Evolutionary conservation across 2,113 vertebrate species (phyloP).

Genomic region (Muntiacus muntjak): DNA sequence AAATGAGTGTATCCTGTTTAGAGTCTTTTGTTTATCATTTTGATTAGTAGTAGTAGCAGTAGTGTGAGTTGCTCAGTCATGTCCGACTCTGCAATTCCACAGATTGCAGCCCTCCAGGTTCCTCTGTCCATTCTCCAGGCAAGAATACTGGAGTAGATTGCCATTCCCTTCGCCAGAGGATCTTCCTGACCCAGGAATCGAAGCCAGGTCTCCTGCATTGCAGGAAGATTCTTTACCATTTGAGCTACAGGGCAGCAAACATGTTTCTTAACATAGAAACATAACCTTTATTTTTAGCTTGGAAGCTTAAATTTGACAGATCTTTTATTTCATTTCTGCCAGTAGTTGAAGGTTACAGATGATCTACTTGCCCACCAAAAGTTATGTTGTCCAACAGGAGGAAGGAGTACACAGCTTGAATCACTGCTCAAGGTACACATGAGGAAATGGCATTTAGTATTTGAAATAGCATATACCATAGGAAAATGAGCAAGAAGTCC

Average conservation of each 20-base stretch:
- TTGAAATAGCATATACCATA: background rate
- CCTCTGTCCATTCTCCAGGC: background rate
- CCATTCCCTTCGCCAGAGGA: background rate
- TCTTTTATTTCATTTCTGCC: conserved; percentile 21
- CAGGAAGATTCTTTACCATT: background rate
- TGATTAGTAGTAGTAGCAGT: background rate
- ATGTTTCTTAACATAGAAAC: background rate
- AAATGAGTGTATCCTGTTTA: conserved; percentile 76
- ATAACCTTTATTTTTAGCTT: background rate
- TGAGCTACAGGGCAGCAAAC: background rate
- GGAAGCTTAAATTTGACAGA: background rate
- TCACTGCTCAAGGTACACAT: background rate
- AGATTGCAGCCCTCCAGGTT: background rate
- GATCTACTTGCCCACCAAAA: background rate
- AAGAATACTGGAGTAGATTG: background rate
- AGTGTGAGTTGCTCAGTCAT: background rate
- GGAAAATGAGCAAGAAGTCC: background rate
- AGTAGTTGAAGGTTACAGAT: conserved; percentile 13
- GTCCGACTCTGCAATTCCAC: background rate
- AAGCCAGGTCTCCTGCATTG: background rate
- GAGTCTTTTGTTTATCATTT: conserved; percentile 79
- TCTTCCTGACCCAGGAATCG: background rate
- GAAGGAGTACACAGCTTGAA: background rate
- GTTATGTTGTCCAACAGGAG: background rate
- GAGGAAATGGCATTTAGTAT: conserved; percentile 4